Conservation (phyloP, 1,140 invertebrate species). For the Heliconius nattereri region DNA sequence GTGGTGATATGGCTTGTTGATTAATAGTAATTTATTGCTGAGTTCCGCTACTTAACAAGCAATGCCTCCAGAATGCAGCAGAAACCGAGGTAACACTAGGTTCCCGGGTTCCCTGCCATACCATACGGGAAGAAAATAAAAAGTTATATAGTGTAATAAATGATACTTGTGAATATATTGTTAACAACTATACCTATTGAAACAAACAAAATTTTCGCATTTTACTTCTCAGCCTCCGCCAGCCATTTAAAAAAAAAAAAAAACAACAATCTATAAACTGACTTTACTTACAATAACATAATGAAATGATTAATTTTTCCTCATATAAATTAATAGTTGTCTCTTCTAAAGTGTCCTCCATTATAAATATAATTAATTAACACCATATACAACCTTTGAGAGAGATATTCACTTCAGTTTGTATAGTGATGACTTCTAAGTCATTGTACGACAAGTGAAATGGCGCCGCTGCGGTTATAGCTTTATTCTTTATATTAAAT, state of each 20-base stretch:
- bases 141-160: too few relatives aligned
- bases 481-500: background rate
- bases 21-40: background rate
- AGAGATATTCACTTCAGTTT: constrained; percentile 51
- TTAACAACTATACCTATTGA: too few relatives aligned
- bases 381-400: constrained; percentile 54
- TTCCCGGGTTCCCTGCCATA: too few relatives aligned
- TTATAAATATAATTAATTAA: constrained; percentile 76
- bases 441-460: constrained; percentile 16
- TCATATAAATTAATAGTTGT: constrained; percentile 25
- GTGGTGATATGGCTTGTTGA: background rate
- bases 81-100: too few relatives aligned
- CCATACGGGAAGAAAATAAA: too few relatives aligned
- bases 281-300: background rate
- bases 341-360: constrained; percentile 35
- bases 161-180: too few relatives aligned
- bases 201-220: too few relatives aligned
- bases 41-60: too few relatives aligned
- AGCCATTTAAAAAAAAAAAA: too few relatives aligned
- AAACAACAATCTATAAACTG: background rate
- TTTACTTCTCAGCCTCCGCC: too few relatives aligned
- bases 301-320: constrained; percentile 22
- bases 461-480: constrained; percentile 14
- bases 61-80: too few relatives aligned
- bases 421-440: constrained; percentile 28